These are phyloP conservation scores for Cebidichthys violaceus DNA, from an alignment of 2,113 vertebrate species.

Conservation along the genomic window DNA sequence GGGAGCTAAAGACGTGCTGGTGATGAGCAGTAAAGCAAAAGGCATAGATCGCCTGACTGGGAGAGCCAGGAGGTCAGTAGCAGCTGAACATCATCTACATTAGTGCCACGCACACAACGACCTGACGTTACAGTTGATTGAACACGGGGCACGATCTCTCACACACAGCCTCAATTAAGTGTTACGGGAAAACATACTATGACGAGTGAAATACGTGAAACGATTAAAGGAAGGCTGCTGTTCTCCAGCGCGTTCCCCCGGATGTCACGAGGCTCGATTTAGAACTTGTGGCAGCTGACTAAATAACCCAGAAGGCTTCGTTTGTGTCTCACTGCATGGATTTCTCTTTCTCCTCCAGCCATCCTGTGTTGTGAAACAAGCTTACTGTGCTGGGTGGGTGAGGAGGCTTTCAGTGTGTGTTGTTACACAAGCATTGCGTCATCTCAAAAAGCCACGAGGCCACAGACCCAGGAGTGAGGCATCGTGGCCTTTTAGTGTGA, in stretches of 20 bases:
- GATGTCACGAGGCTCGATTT: constrained; percentile 58
- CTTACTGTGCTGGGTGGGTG: constrained; percentile 20
- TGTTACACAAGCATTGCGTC: constrained; percentile 24
- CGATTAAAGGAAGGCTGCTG: constrained; percentile 42
- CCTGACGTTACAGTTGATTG: constrained; percentile 10
- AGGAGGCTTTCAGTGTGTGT: constrained; percentile 18
- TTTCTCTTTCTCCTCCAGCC: constrained; percentile 6
- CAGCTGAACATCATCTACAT: neutral
- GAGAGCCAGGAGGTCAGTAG: constrained; percentile 92
- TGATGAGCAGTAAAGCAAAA: constrained; percentile 89
- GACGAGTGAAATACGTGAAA: constrained; percentile 19
- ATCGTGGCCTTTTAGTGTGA: neutral
- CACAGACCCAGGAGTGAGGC: constrained; percentile 25
- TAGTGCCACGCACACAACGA: neutral
- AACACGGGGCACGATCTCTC: neutral
- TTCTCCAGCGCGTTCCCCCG: constrained; percentile 45
- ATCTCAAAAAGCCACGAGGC: neutral
- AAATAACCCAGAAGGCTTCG: constrained; percentile 54
- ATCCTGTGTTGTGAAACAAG: constrained; percentile 34
- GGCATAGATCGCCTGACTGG: constrained; percentile 96
- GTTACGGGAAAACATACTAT: neutral
- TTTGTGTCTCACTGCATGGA: constrained; percentile 12
- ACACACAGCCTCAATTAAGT: neutral
- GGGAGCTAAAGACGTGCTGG: constrained; percentile 77
- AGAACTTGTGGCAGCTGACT: constrained; percentile 55